Base-by-base conservation (phyloP, 1,140 invertebrate genomes). In the Lepidurus packardi region DNA sequence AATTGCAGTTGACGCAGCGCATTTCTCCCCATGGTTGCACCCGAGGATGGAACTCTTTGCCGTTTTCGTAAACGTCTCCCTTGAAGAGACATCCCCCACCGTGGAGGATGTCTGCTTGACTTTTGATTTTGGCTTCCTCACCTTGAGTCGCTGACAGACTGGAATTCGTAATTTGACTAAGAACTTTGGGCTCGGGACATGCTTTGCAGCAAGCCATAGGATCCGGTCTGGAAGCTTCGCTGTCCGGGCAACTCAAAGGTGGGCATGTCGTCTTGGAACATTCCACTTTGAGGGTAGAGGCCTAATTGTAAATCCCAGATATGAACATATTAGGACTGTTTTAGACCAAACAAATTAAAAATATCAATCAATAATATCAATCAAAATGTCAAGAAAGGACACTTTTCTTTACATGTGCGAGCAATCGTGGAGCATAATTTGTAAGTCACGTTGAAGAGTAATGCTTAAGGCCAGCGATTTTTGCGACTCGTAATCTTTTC, bases 1-100 rank as follows among this genome's bases (percentile, higher is more conserved):
- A 96, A 81, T 90, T 88, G 84, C 94, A 96, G 79, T 90, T 92
- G 81, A 95, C 90, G 83, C 94, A 96, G 83, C 93, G 92, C 83
- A 93, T 90, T 82, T 92, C 92, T 11, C 93, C 93, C 81, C 94
- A 91, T 9, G 85, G 84, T 82, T 91, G 90, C 76, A 96, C 88
- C 9, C 90, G 88, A 1, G 94, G 94, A 87, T 95, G 93, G 89
- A 93, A 95, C 83, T 94, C 92, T 81, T 91, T 90, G 10, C 93
- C 93, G 82, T 95, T 95, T 77, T 90, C 88, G 80, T 90, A 89
- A 6, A 91, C 90, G 24, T 91, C 88, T 53, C 88, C 88, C 75
- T 80, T 77, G 44, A 80, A 80, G 34, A 76, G 75, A 78, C 84
- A 85, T 8, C 84, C 84, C 80, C 81, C 81, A 42, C 34, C 65